A percentile compares a stretch with the other conserved stretches of the same genome.
These are phyloP conservation scores for Glandiceps talaboti DNA, from an alignment of 53 echinoderm and acorn worm species.

Conservation along the genomic window DNA sequence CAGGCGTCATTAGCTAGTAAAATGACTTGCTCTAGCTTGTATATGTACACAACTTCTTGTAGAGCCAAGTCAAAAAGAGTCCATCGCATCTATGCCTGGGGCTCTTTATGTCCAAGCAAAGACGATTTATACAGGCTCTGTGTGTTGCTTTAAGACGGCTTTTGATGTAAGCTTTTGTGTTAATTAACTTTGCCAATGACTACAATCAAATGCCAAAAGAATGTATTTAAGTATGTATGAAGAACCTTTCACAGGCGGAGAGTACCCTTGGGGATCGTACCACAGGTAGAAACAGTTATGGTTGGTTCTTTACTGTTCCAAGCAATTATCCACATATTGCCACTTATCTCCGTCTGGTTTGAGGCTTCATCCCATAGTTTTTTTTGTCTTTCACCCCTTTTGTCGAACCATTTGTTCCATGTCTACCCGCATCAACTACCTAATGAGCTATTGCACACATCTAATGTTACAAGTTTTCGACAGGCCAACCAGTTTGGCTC, in stretches of 20 bases:
- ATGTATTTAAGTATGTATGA: background rate
- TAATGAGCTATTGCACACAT: background rate
- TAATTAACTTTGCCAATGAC: background rate
- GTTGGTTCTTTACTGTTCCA: background rate
- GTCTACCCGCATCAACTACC: background rate
- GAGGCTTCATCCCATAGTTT: background rate
- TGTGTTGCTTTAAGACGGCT: background rate
- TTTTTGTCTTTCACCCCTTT: background rate
- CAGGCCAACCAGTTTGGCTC: background rate
- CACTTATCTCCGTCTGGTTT: background rate
- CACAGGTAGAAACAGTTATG: background rate
- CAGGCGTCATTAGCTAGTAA: background rate
- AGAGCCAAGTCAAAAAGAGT: background rate
- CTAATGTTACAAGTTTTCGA: background rate
- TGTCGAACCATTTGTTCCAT: background rate
- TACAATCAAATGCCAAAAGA: background rate
- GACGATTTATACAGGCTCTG: background rate
- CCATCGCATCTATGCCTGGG: background rate
- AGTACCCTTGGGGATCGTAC: background rate
- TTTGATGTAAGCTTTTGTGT: background rate
- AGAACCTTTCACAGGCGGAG: background rate
- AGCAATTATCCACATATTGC: background rate
- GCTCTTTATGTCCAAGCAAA: background rate
- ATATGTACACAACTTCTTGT: background rate
- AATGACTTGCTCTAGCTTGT: background rate